These are phyloP conservation scores for Leptopilina myrica DNA, from an alignment of 2,888 invertebrate genomes.

Conservation along the genomic window DNA sequence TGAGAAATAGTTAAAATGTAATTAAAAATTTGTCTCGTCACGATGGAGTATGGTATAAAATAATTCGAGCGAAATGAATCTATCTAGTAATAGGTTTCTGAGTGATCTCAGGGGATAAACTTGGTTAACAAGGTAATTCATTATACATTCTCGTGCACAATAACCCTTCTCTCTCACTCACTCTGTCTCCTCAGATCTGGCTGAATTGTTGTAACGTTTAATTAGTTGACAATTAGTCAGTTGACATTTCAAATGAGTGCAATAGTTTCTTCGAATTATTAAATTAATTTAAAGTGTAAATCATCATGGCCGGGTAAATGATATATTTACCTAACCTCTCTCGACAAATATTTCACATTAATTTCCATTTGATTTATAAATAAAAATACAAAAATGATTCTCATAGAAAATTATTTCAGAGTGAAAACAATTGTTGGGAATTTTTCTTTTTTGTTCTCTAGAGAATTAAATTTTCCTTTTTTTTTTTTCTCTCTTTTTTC, in stretches of 20 bases:
- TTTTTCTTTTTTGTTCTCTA: too few species aligned
- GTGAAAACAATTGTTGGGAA: too few species aligned
- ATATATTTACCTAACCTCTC: too few species aligned
- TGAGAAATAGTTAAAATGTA: too few species aligned
- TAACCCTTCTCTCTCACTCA: neutral
- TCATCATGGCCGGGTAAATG: too few species aligned
- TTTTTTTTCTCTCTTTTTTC: too few species aligned
- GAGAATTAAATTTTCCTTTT: too few species aligned
- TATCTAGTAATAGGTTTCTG: conserved; percentile 46
- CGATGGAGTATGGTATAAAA: neutral
- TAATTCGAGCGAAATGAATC: conserved; percentile 41
- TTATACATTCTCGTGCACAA: conserved; percentile 47
- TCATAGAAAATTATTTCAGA: too few species aligned
- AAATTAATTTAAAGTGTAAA: neutral
- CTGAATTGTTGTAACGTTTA: conserved; percentile 3
- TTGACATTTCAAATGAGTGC: neutral
- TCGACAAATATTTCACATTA: too few species aligned
- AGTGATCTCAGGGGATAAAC: conserved; percentile 51
- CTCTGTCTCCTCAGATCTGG: neutral
- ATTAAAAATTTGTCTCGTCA: neutral
- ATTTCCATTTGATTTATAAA: too few species aligned
- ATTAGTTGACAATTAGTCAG: conserved; percentile 20
- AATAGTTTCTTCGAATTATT: neutral
- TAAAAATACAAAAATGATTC: too few species aligned
- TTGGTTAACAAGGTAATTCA: conserved; percentile 53